Conservation (phyloP, 2,113 vertebrate genomes). For the Ploceus nigricollis region DNA sequence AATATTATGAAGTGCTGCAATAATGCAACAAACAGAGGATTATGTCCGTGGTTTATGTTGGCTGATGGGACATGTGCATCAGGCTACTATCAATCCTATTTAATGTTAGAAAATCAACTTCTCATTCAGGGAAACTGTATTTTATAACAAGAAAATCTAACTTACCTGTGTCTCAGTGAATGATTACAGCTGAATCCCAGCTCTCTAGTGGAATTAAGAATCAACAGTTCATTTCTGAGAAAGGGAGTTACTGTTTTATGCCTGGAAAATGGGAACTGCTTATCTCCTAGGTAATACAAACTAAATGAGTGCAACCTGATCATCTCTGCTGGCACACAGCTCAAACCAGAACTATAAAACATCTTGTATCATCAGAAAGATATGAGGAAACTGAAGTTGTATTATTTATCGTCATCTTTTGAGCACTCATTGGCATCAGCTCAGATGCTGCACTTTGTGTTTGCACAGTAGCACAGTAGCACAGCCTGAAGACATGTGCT, state of each 20-base stretch:
- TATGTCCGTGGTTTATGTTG: not conserved
- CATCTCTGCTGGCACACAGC: conserved; percentile 20
- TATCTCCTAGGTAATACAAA: conserved; percentile 66
- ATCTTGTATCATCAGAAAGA: not conserved
- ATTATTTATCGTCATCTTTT: not conserved
- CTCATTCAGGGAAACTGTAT: not conserved
- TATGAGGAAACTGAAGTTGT: not conserved
- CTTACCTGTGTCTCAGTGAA: conserved; percentile 50
- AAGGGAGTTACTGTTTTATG: conserved; percentile 20
- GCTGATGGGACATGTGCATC: not conserved
- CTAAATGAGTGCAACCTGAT: conserved; percentile 67
- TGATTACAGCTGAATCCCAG: not conserved
- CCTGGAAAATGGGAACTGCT: conserved; percentile 27
- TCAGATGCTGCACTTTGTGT: not conserved
- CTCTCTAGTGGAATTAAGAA: conserved; percentile 16
- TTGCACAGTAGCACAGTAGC: accelerated
- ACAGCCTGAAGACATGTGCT: accelerated
- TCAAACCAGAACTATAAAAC: not conserved
- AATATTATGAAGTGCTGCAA: not conserved
- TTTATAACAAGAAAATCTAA: conserved; percentile 19
- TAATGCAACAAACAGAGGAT: not conserved
- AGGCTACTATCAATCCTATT: not conserved
- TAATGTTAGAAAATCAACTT: not conserved
- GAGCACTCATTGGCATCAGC: not conserved
- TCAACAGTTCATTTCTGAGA: not conserved